phyloP scores from a whole-genome alignment of 2,797 vertebrate species.

The Carduelis carduelis region DNA sequence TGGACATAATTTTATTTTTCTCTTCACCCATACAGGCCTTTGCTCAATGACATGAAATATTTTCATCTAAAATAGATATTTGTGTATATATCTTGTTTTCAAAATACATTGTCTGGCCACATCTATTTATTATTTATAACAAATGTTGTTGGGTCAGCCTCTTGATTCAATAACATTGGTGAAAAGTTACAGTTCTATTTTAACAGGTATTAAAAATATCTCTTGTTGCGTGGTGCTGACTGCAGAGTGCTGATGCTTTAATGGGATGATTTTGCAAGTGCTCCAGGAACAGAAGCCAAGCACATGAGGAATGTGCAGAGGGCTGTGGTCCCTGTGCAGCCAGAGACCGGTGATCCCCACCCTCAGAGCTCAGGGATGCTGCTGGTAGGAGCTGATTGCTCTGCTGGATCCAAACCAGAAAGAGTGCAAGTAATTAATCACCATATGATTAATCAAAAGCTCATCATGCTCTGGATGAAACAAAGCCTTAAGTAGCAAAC shows the following conservation, averaged over 20 bases:
- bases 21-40: background rate
- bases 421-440: constrained; percentile 38
- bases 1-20: background rate
- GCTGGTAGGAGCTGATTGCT: constrained; percentile 10
- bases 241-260: background rate
- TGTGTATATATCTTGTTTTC: background rate
- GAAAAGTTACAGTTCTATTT: background rate
- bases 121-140: background rate
- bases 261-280: background rate
- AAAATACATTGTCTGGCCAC: background rate
- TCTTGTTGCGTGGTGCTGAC: background rate
- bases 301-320: background rate
- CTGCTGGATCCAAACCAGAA: background rate
- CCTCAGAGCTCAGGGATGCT: background rate
- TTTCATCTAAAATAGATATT: background rate
- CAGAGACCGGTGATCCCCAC: background rate
- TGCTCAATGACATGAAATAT: background rate
- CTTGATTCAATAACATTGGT: background rate
- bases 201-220: background rate
- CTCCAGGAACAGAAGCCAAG: background rate
- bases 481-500: constrained; percentile 1
- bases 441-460: constrained; percentile 38
- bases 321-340: background rate
- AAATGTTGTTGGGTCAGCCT: background rate
- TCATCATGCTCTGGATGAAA: background rate